A percentile compares a stretch with the other conserved stretches of the same genome.
Conservation (phyloP, 2,797 vertebrate species). For the Macropus fuliginosus region DNA sequence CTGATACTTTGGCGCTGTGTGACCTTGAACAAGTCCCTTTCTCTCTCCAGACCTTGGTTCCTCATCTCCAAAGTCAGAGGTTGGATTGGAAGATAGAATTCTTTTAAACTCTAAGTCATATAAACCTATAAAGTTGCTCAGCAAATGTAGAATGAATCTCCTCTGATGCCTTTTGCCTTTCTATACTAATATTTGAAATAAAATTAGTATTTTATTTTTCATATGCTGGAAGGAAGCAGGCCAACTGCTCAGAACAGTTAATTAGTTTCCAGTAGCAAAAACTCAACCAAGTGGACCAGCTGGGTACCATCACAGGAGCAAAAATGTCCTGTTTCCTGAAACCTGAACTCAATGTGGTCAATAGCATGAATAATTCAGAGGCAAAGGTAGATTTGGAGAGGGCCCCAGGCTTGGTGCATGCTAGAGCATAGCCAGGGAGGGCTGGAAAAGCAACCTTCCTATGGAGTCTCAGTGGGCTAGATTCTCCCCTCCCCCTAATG, state of each 20-base stretch:
- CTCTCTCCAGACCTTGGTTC: background rate
- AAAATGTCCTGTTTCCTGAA: constrained; percentile 47
- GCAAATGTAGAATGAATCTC: background rate
- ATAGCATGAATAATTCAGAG: constrained; percentile 73
- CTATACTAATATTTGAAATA: background rate
- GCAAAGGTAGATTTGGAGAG: constrained; percentile 60
- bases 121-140: background rate
- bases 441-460: background rate
- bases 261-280: constrained; percentile 49
- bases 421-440: background rate
- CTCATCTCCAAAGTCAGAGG: background rate
- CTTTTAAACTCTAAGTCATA: background rate
- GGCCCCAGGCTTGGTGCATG: constrained; percentile 16
- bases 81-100: background rate
- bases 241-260: constrained; percentile 64
- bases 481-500: background rate
- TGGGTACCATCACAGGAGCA: constrained; percentile 35
- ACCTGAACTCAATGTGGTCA: constrained; percentile 56
- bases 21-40: background rate
- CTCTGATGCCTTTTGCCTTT: background rate
- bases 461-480: background rate
- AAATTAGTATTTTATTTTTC: background rate
- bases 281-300: constrained; percentile 56
- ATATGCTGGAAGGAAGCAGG: constrained; percentile 54
- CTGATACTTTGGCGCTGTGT: background rate